Conservation (phyloP, 2,797 vertebrate genomes). For the Carapus acus region DNA sequence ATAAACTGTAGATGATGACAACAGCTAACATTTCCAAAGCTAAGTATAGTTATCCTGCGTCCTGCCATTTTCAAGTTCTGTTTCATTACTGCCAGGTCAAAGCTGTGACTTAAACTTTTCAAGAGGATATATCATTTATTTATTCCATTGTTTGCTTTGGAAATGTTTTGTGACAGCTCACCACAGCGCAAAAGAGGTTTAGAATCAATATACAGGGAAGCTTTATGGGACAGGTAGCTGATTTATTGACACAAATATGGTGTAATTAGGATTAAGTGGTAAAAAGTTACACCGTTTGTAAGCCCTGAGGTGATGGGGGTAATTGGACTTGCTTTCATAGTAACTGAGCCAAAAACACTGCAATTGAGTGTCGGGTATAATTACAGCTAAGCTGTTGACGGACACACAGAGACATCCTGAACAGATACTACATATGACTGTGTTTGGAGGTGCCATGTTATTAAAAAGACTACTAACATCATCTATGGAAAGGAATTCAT, state of each 20-base stretch:
- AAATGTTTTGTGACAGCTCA: not conserved
- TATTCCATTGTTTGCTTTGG: not conserved
- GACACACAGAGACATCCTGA: not conserved
- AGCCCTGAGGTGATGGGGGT: not conserved
- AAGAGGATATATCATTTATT: slow-evolving; percentile 1
- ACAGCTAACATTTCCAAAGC: slow-evolving; percentile 28
- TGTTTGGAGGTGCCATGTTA: not conserved
- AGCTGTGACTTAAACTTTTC: slow-evolving; percentile 35
- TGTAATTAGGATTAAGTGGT: not conserved
- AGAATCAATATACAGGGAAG: not conserved
- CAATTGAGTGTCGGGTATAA: not conserved
- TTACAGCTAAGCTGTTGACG: not conserved
- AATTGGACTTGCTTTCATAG: slow-evolving; percentile 12
- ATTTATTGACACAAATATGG: not conserved
- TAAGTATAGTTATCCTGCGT: slow-evolving; percentile 51
- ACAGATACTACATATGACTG: not conserved
- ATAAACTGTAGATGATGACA: slow-evolving; percentile 47
- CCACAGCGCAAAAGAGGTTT: too few species aligned
- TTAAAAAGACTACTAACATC: not conserved
- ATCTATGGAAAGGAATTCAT: too few species aligned
- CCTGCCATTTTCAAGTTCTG: slow-evolving; percentile 41
- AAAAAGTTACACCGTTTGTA: not conserved
- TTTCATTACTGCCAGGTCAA: slow-evolving; percentile 29
- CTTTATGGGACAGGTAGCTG: not conserved
- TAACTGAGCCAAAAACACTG: not conserved